phyloP scores from a whole-genome alignment of 2,797 vertebrate genomes.

The Poeciliopsis presidionis region DNA sequence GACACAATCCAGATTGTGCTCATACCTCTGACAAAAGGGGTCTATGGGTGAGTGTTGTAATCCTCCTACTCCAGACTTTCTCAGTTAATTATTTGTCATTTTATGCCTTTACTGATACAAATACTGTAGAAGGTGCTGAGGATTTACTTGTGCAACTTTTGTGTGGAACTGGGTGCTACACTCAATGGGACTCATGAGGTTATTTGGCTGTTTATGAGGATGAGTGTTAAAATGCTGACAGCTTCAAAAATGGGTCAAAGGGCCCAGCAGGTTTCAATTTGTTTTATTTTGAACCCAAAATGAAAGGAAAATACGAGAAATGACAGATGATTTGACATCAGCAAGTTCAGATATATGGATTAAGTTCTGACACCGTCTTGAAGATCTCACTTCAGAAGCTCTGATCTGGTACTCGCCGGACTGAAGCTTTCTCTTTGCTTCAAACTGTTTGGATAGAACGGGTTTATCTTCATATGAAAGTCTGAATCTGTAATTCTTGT shows the following conservation, averaged over 20 bases:
- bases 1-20: slow-evolving; percentile 10
- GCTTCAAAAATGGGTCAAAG: slow-evolving; percentile 5
- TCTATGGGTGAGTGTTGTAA: background rate
- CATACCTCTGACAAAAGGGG: slow-evolving; percentile 7
- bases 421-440: background rate
- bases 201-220: background rate
- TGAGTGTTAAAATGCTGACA: background rate
- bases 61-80: background rate
- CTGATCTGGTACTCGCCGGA: background rate
- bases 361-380: slow-evolving; percentile 15
- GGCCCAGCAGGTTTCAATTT: slow-evolving; percentile 3
- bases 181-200: background rate
- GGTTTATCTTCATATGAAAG: slow-evolving; percentile 7
- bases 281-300: slow-evolving; percentile 13
- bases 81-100: background rate
- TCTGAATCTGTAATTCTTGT: background rate
- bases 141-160: background rate
- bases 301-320: slow-evolving; percentile 7
- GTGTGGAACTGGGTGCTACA: background rate
- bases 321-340: slow-evolving; percentile 17
- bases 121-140: background rate
- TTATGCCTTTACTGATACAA: background rate
- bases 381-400: slow-evolving; percentile 18
- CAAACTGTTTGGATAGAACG: background rate
- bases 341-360: slow-evolving; percentile 15